Conservation (phyloP, 1,140 invertebrate species). For the Mylabris phalerata region DNA sequence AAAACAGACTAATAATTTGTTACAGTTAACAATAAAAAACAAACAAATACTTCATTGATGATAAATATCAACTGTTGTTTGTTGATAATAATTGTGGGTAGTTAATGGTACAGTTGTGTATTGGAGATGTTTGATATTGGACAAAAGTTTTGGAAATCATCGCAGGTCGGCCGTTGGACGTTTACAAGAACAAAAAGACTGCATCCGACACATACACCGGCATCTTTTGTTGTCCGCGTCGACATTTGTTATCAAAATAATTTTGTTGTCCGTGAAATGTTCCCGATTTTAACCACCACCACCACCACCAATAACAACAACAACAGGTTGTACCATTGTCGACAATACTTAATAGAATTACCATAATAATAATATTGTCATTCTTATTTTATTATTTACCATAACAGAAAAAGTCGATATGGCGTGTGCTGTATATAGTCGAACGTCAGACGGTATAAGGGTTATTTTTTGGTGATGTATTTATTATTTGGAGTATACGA, state of each 20-base stretch:
- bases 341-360: constrained; percentile 40
- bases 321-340: constrained; percentile 40
- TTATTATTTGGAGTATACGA: constrained; percentile 15
- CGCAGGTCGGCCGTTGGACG: constrained; percentile 22
- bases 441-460: constrained; percentile 24
- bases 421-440: constrained; percentile 15
- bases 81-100: too few species aligned
- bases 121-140: too few species aligned
- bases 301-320: constrained; percentile 10
- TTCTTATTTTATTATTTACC: constrained; percentile 35
- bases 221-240: constrained; percentile 31
- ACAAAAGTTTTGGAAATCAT: too few species aligned
- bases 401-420: constrained; percentile 33
- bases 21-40: too few species aligned
- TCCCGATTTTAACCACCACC: constrained; percentile 23
- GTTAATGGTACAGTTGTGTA: too few species aligned
- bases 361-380: constrained; percentile 42
- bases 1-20: too few species aligned
- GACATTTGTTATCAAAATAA: constrained; percentile 39
- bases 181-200: constrained; percentile 21
- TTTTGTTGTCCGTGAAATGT: constrained; percentile 33
- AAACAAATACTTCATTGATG: too few species aligned
- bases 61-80: too few species aligned
- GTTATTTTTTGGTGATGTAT: constrained; percentile 29
- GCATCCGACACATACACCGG: constrained; percentile 29